Base-by-base conservation (phyloP, 1,140 invertebrate species). In the Sminthurides bifidus region DNA sequence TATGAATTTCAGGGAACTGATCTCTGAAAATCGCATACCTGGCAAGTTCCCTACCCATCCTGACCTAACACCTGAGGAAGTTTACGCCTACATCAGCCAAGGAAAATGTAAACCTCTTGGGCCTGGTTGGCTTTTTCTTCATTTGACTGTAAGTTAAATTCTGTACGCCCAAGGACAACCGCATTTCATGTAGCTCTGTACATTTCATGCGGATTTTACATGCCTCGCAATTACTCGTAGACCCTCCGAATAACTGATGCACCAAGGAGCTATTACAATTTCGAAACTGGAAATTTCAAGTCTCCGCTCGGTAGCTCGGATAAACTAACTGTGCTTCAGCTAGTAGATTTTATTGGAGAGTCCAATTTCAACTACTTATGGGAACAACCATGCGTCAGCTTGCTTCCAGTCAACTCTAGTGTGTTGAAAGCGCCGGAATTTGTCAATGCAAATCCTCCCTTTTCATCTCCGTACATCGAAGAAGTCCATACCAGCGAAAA, bases 61-160 rank as follows among this genome's bases (percentile, higher is more conserved):
- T 6, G 60, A 58, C 31, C 56, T 73, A 12, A 66, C 58, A 50
- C 61, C 65, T 53, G 74, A 78, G 66, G 77, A 77, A 68, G 68
- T 74, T 54, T 65, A 73, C 60, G 74, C 75, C 61, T 74, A 72
- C 68, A 57, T 74, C 43, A 72, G 75, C 66, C 72, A 73, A 61
- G 73, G 76, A 30, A 59, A 54, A 52, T 38, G 27, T 66, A 76
- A 80, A 67, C 73, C 72, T 66, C 70, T 78, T 52, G 74, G 73
- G 58, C 69, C 73, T 66, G 71, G 72, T 17, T 81, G 77, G 76
- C 71, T 74, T 64, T 79, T 77, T 68, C 70, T 81, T 62, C 75
- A 77, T 67, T 73, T 82, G 54, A 72, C 69, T 65, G 77, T 78
- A 71, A 55, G 8, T 59, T n/a, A 59, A 26, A 5, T 15, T 2